Evolutionary conservation across 1,140 invertebrate genomes (phyloP), one percentile per base, ranked within the genome.

Genomic region (Euglossa dilemma): DNA sequence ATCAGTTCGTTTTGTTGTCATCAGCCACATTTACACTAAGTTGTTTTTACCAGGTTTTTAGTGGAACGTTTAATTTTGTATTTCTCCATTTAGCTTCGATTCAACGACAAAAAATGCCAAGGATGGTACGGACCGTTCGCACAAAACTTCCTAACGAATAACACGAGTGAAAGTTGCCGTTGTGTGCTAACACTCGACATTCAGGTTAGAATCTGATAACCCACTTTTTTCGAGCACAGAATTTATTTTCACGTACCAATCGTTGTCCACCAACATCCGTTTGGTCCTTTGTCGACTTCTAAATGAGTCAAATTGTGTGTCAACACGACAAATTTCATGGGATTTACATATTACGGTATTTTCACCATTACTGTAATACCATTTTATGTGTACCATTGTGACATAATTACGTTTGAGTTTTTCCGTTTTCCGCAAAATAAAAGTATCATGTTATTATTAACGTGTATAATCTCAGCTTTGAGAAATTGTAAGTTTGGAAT

Each of bases 131-230:
- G 36, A 74, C n/a, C 45, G 25, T 86, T 52, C 72, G 2, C 12
- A 47, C 36, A 28, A 59, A 76, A 57, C 54, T 77, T 43, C 59
- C 43, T 45, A 67, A 57, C 66, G 67, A 69, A 70, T 70, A 63
- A 69, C 64, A 56, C 20, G 71, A 69, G 28, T 77, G 52, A 71
- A 57, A 70, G 80, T 85, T 82, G 72, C 69, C 66, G 50, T 63
- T 74, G 63, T 57, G 52, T 66, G 52, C 54, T 80, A 56, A 86
- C 61, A 47, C 56, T 84, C 64, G 45, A 84, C 74, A 89, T 86
- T 89, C 70, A 93, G 92, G 92, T 93, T 93, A 93, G 90, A 85
- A 86, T 87, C 45, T 64, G 61, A 85, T 91, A 92, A 91, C 90
- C 91, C 85, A 93, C 89, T 92, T 93, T 90, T 61, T 70, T 12